A percentile compares a stretch with the other conserved stretches of the same genome.
phyloP scores from a whole-genome alignment of 2,888 invertebrate species.

The Teleiodes luculella region DNA sequence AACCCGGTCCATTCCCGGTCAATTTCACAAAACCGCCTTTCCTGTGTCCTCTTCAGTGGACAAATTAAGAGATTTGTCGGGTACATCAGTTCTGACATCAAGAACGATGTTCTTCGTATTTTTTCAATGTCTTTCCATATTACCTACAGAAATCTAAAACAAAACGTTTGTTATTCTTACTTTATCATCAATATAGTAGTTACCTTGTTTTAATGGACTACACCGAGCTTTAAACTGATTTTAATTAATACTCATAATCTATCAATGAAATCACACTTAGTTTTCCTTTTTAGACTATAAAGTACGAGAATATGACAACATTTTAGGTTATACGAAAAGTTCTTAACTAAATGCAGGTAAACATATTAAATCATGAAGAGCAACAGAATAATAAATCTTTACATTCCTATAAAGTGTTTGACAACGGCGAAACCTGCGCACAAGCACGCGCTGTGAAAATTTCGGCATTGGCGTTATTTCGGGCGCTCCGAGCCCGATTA shows the following conservation, averaged over 20 bases:
- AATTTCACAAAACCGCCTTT: constrained; percentile 60
- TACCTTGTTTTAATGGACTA: too few species aligned
- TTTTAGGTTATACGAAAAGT: too few species aligned
- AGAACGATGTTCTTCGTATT: constrained; percentile 53
- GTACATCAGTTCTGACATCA: constrained; percentile 16
- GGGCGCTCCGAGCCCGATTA: constrained; percentile 40
- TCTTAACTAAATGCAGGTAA: too few species aligned
- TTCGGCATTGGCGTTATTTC: constrained; percentile 43
- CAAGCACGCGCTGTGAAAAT: constrained; percentile 21
- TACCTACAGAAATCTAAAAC: too few species aligned
- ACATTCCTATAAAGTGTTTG: neutral
- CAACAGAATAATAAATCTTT: too few species aligned
- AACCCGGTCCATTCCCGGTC: constrained; percentile 10
- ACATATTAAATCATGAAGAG: too few species aligned
- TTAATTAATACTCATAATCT: too few species aligned
- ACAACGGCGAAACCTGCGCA: neutral
- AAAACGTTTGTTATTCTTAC: too few species aligned
- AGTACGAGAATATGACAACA: too few species aligned
- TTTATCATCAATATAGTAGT: neutral
- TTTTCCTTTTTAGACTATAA: too few species aligned
- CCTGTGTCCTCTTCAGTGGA: constrained; percentile 45
- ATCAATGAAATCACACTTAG: too few species aligned
- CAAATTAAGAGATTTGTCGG: constrained; percentile 61
- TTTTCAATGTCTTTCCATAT: constrained; percentile 22
- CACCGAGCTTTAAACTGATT: too few species aligned